Conservation (phyloP, 2,797 vertebrate genomes). For the Delichon dasypus region DNA sequence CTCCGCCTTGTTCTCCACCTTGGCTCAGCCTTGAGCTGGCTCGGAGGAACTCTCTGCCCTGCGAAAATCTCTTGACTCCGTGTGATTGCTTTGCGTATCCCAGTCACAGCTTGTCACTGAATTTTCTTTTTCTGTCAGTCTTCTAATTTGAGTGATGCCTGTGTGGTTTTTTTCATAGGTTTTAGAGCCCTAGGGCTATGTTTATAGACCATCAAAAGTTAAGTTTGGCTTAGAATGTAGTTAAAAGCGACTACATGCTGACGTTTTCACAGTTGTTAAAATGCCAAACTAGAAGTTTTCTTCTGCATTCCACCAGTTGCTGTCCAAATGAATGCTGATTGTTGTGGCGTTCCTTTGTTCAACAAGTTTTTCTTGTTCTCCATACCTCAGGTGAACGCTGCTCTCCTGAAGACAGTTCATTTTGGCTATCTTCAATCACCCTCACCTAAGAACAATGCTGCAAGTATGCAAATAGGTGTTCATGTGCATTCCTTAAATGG, state of each 20-base stretch:
- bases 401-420: not conserved
- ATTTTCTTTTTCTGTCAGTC: not conserved
- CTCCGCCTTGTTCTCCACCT: too few relatives aligned
- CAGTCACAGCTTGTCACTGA: not conserved
- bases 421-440: not conserved
- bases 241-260: not conserved
- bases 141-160: not conserved
- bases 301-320: not conserved
- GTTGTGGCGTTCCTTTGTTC: not conserved
- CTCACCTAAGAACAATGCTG: not conserved
- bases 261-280: not conserved
- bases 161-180: not conserved
- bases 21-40: too few relatives aligned
- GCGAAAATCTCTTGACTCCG: too few relatives aligned
- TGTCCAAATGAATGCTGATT: not conserved
- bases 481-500: not conserved
- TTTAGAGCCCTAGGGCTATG: not conserved
- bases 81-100: too few relatives aligned
- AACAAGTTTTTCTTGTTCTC: slow-evolving; percentile 25
- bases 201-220: not conserved
- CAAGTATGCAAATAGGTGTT: not conserved
- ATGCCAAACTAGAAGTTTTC: not conserved
- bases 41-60: too few relatives aligned
- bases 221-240: not conserved
- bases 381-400: not conserved